A percentile compares a stretch with the other conserved stretches of the same genome.
Evolutionary conservation across 64 coral and sea anemone genomes (phyloP).

Genomic region (Catalaphyllia jardinei): DNA sequence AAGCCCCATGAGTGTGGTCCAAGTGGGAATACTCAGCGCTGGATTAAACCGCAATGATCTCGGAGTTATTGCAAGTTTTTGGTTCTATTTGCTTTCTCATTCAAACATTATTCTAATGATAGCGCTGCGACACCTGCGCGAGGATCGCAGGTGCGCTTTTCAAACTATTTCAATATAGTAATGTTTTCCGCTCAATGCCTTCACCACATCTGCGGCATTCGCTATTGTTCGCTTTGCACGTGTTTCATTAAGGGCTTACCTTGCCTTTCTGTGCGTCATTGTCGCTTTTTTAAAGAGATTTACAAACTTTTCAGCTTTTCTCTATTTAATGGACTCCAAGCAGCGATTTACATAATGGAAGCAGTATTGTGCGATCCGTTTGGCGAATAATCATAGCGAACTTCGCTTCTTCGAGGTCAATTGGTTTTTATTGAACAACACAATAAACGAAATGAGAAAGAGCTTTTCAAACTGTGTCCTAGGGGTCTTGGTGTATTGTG

Average conservation of each 20-base stretch:
- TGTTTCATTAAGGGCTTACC: constrained; percentile 99
- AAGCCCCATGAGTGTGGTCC: not conserved
- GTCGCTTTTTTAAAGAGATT: constrained; percentile 99
- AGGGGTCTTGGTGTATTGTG: constrained; percentile 73
- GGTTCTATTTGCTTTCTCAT: constrained; percentile 93
- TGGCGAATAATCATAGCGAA: constrained; percentile 81
- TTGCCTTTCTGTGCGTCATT: constrained; percentile 86
- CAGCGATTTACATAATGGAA: constrained; percentile 97
- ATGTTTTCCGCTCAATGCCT: constrained; percentile 95
- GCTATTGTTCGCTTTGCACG: constrained; percentile 88
- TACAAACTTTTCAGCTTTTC: constrained; percentile 99
- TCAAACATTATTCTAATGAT: constrained; percentile 91
- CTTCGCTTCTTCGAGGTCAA: constrained; percentile 79
- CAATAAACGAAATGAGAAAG: constrained; percentile 79
- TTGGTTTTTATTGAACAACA: constrained; percentile 74
- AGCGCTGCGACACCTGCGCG: constrained; percentile 82
- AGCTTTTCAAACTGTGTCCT: constrained; percentile 66
- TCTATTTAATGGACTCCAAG: constrained; percentile 96
- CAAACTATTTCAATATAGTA: constrained; percentile 91
- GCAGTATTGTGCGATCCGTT: constrained; percentile 69
- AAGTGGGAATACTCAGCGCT: constrained; percentile 33
- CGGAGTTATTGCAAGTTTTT: constrained; percentile 74
- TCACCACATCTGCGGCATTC: constrained; percentile 89
- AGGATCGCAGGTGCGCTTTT: constrained; percentile 80
- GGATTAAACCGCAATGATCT: constrained; percentile 58